Evolutionary conservation across 2,113 vertebrate species (phyloP).

Genomic region (Callopanchax toddi): DNA sequence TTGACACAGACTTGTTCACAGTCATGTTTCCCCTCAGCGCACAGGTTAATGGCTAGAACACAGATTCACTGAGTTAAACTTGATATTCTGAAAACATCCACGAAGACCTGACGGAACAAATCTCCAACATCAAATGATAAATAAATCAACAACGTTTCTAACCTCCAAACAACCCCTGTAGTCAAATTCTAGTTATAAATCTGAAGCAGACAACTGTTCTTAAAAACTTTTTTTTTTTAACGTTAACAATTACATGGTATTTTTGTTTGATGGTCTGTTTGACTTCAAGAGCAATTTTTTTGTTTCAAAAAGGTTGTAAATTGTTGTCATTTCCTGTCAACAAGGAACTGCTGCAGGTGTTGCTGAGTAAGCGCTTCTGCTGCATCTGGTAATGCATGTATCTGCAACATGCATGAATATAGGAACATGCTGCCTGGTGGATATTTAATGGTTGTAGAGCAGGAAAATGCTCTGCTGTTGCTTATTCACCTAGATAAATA

Average conservation of each 20-base stretch:
- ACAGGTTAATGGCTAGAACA: slow-evolving; percentile 76
- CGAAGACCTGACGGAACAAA: not conserved
- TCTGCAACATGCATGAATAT: not conserved
- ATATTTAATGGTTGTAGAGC: not conserved
- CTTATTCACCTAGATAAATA: not conserved
- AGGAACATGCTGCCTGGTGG: slow-evolving; percentile 5
- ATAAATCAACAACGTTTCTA: not conserved
- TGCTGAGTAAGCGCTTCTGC: no score
- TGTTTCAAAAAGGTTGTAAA: slow-evolving; percentile 15
- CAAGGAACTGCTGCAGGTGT: slow-evolving; percentile 25
- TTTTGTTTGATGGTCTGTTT: not conserved
- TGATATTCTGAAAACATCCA: no score
- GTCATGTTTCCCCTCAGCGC: slow-evolving; percentile 5
- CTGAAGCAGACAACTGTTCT: not conserved
- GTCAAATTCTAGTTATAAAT: not conserved
- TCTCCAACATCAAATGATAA: not conserved
- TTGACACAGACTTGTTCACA: slow-evolving; percentile 6
- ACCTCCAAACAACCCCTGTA: not conserved
- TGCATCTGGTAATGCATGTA: no score
- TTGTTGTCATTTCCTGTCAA: slow-evolving; percentile 27
- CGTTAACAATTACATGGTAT: no score
- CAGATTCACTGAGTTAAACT: slow-evolving; percentile 10
- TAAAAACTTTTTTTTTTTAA: slow-evolving; percentile 1
- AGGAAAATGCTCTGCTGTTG: not conserved
- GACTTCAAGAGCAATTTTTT: not conserved